Evolutionary conservation across 1,140 invertebrate species (phyloP).

Genomic region (Schlechtendalia chinensis): DNA sequence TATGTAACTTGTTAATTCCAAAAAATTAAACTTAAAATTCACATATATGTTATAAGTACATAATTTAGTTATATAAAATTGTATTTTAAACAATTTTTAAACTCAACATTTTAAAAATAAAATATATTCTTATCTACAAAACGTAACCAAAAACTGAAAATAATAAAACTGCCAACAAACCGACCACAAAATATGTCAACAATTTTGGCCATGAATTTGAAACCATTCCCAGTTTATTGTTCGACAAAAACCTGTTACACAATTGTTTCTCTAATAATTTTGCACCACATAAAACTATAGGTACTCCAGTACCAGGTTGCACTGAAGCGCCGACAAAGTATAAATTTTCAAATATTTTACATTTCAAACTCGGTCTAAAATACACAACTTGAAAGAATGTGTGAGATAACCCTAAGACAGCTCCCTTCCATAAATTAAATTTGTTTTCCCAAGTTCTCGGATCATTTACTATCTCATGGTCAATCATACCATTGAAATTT

Average conservation of each 20-base stretch:
- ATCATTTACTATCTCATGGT: constrained; percentile 5
- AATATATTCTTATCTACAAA: neutral
- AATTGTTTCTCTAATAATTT: constrained; percentile 6
- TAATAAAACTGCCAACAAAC: neutral
- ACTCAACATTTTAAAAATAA: neutral
- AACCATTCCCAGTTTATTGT: neutral
- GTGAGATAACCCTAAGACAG: constrained; percentile 16
- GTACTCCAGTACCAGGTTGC: constrained; percentile 18
- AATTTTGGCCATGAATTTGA: neutral
- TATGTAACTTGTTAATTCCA: too few species aligned
- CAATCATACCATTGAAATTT: constrained; percentile 1
- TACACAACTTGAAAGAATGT: constrained; percentile 1
- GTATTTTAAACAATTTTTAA: too few species aligned
- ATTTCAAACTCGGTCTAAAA: constrained; percentile 3
- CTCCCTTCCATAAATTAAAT: constrained; percentile 23
- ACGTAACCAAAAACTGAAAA: neutral
- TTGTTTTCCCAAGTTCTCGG: neutral
- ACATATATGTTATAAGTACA: too few species aligned
- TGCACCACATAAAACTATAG: constrained; percentile 13
- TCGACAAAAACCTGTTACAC: neutral
- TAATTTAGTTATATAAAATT: too few species aligned
- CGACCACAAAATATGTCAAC: neutral
- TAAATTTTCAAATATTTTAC: constrained; percentile 18
- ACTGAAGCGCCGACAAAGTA: constrained; percentile 8
- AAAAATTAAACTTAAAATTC: too few species aligned